phyloP scores from a whole-genome alignment of 2,888 invertebrate genomes.

The Dioctria linearis region DNA sequence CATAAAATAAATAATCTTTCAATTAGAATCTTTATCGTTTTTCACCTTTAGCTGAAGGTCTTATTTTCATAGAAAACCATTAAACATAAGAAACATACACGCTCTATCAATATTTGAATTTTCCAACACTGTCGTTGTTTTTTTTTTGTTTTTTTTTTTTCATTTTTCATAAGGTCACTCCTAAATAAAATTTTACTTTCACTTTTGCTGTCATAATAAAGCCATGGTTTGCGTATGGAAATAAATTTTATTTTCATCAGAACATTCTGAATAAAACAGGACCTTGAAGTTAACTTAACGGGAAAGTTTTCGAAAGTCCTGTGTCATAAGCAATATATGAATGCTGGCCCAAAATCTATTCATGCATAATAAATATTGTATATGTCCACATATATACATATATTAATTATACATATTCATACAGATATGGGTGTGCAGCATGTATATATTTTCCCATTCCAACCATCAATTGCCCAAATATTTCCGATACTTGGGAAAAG shows the following conservation, averaged over 20 bases:
- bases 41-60: too few species aligned
- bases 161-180: background rate
- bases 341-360: background rate
- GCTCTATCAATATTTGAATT: too few species aligned
- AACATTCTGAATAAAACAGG: conserved; percentile 33
- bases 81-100: too few species aligned
- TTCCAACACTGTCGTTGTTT: too few species aligned
- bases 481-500: conserved; percentile 49
- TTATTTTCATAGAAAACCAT: too few species aligned
- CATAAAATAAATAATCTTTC: too few species aligned
- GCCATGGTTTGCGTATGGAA: background rate
- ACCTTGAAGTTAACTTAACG: conserved; percentile 13
- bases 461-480: conserved; percentile 45
- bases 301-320: conserved; percentile 20
- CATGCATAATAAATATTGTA: too few species aligned
- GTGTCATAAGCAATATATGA: conserved; percentile 25
- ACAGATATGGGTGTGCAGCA: too few species aligned
- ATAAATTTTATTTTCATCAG: conserved; percentile 25
- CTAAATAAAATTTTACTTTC: conserved; percentile 10
- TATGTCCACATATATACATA: too few species aligned
- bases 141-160: background rate
- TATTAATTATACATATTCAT: too few species aligned
- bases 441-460: background rate
- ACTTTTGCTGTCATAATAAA: background rate
- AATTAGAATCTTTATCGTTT: too few species aligned